Percentiles rank a stretch among this genome's conserved stretches.
phyloP scores from a whole-genome alignment of 1,140 invertebrate species.

The Halesus radiatus region DNA sequence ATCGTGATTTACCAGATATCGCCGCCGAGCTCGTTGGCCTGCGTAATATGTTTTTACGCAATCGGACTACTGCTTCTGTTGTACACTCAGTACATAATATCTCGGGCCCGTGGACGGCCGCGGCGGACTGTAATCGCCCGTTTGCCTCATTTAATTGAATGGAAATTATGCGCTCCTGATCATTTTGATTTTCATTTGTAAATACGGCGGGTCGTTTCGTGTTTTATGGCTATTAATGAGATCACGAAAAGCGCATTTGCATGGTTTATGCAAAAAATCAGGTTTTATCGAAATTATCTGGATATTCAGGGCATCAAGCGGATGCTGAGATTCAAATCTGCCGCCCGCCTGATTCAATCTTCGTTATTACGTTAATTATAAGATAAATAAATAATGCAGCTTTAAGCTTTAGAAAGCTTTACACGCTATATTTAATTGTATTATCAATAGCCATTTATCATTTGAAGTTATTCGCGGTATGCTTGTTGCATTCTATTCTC shows the following conservation, averaged over 20 bases:
- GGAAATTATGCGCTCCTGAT: conserved; percentile 40
- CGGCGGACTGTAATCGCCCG: conserved; percentile 15
- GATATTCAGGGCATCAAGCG: too few species aligned
- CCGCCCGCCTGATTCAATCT: too few species aligned
- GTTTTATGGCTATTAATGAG: conserved; percentile 41
- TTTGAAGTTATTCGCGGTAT: conserved; percentile 10
- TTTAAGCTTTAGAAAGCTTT: too few species aligned
- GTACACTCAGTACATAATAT: neutral
- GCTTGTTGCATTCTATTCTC: conserved; percentile 33
- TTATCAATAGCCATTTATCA: conserved; percentile 4
- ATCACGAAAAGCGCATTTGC: conserved; percentile 32
- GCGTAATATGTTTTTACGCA: conserved; percentile 44
- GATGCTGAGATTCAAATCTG: too few species aligned
- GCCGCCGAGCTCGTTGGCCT: neutral
- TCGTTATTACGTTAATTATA: too few species aligned
- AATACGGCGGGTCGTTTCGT: conserved; percentile 28
- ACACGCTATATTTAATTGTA: too few species aligned
- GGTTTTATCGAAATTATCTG: neutral
- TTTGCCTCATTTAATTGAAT: conserved; percentile 41
- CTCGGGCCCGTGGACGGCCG: too few species aligned
- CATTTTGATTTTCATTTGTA: conserved; percentile 36
- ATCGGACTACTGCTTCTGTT: conserved; percentile 20
- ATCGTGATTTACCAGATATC: conserved; percentile 38
- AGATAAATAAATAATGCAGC: too few species aligned
- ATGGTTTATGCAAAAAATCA: conserved; percentile 15